These are phyloP conservation scores for Phaetusa simplex DNA, from an alignment of 2,113 vertebrate genomes.

Conservation along the genomic window DNA sequence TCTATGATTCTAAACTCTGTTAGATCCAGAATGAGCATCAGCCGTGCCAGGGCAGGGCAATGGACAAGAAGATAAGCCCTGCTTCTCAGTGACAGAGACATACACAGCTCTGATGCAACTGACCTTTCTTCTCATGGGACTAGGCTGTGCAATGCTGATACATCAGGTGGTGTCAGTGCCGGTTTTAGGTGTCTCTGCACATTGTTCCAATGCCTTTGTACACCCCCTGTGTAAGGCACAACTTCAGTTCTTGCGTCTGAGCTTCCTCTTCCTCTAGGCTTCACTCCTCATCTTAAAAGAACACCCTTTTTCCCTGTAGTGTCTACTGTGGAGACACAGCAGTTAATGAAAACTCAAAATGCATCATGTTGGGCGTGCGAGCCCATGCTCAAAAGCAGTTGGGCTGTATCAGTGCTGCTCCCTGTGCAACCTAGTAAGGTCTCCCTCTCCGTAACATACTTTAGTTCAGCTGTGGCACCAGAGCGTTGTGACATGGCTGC, in stretches of 20 bases:
- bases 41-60: neutral
- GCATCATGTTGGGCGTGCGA: accelerated
- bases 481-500: neutral
- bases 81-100: neutral
- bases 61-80: neutral
- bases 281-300: neutral
- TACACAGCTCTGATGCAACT: accelerated
- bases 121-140: accelerated
- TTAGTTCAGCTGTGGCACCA: neutral
- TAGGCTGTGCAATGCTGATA: neutral
- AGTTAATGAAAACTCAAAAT: neutral
- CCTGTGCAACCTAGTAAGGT: neutral
- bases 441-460: neutral
- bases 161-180: neutral
- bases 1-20: neutral
- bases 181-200: neutral
- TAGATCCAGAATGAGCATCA: neutral
- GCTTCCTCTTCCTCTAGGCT: neutral
- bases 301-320: neutral
- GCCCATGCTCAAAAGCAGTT: neutral
- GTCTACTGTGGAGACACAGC: neutral
- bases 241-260: neutral
- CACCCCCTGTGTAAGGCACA: neutral
- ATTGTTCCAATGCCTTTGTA: neutral
- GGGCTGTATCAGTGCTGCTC: neutral